These are phyloP conservation scores for Andrena praecox DNA, from an alignment of 2,888 invertebrate species.

Conservation along the genomic window DNA sequence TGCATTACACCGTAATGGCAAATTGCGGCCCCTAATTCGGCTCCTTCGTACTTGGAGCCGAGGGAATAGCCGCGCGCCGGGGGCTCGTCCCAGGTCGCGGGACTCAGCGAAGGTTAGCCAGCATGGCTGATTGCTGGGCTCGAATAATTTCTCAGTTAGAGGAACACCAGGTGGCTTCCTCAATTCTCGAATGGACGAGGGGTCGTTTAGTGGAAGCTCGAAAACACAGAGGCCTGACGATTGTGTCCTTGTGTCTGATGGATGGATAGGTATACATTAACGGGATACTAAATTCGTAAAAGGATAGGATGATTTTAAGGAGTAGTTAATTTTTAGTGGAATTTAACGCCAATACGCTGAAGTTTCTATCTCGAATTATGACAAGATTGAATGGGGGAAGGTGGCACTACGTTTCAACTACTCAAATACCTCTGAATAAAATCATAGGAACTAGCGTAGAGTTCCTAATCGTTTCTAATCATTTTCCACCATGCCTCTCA, in stretches of 20 bases:
- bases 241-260: slow-evolving; percentile 6
- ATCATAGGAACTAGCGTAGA: too few species aligned
- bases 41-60: slow-evolving; percentile 45
- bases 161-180: not conserved
- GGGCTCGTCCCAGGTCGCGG: slow-evolving; percentile 2
- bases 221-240: not conserved
- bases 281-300: not conserved
- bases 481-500: not conserved
- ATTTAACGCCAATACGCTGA: too few species aligned
- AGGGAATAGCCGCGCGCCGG: slow-evolving; percentile 6
- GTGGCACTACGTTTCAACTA: too few species aligned
- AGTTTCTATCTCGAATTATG: too few species aligned
- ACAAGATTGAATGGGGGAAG: too few species aligned
- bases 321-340: too few species aligned
- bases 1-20: slow-evolving; percentile 56
- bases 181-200: not conserved
- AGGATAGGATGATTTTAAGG: too few species aligned
- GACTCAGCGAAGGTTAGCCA: slow-evolving; percentile 19
- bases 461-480: not conserved
- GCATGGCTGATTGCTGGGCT: slow-evolving; percentile 16
- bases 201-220: not conserved
- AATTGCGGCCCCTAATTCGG: slow-evolving; percentile 53
- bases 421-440: too few species aligned
- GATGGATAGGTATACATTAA: not conserved
- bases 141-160: slow-evolving; percentile 8